These are phyloP conservation scores for Meta bourneti DNA, from an alignment of 2,888 invertebrate genomes.

Conservation along the genomic window DNA sequence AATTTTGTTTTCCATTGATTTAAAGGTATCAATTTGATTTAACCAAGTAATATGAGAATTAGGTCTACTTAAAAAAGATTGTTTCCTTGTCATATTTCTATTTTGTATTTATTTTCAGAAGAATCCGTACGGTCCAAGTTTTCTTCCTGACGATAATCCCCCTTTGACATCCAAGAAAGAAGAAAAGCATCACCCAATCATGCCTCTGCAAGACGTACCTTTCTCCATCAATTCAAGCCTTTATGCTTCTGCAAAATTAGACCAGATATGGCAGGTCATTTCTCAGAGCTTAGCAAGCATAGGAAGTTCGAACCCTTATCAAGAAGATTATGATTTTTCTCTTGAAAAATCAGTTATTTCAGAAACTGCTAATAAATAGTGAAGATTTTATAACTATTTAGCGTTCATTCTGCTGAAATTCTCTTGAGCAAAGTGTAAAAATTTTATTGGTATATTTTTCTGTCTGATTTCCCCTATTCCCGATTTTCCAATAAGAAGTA, in stretches of 20 bases:
- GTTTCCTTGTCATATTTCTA: too few relatives aligned
- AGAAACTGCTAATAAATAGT: slow-evolving; percentile 67
- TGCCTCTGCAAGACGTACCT: slow-evolving; percentile 70
- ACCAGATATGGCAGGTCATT: slow-evolving; percentile 64
- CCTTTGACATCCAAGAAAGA: slow-evolving; percentile 40
- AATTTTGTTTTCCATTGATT: too few relatives aligned
- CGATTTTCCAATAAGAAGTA: too few relatives aligned
- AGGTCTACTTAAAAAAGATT: too few relatives aligned
- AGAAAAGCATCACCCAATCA: slow-evolving; percentile 48
- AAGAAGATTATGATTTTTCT: slow-evolving; percentile 70
- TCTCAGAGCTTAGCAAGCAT: slow-evolving; percentile 54
- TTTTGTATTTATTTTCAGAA: slow-evolving; percentile 34
- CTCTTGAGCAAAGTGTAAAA: not conserved
- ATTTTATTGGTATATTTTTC: too few relatives aligned
- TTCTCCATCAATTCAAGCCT: slow-evolving; percentile 60
- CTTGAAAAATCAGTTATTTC: slow-evolving; percentile 71
- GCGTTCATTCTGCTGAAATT: not conserved
- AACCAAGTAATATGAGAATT: too few relatives aligned
- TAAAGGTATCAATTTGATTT: too few relatives aligned
- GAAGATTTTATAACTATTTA: too few relatives aligned
- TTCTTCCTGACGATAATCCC: slow-evolving; percentile 33
- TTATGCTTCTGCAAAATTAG: slow-evolving; percentile 65
- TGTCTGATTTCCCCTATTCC: too few relatives aligned
- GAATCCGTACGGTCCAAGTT: slow-evolving; percentile 41
- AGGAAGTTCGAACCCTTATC: slow-evolving; percentile 42